A percentile compares a stretch with the other conserved stretches of the same genome.
Conservation (phyloP, 2,888 invertebrate species). For the Metalampra italica region DNA sequence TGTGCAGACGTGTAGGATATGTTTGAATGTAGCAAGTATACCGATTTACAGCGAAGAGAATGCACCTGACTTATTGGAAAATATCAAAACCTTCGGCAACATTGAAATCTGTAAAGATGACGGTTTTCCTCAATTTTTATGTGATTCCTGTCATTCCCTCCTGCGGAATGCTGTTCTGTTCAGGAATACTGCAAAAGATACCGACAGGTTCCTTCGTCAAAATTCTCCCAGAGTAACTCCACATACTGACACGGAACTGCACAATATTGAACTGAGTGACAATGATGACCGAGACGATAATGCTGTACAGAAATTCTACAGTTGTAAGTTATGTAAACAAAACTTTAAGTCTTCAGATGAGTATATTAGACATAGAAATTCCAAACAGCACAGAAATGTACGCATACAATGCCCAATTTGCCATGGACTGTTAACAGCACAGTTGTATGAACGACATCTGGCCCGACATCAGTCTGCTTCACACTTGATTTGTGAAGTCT, state of each 20-base stretch:
- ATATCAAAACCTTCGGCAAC: slow-evolving; percentile 37
- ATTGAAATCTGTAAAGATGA: slow-evolving; percentile 38
- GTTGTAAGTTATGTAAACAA: slow-evolving; percentile 22
- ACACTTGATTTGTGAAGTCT: slow-evolving; percentile 50
- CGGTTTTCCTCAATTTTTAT: slow-evolving; percentile 41
- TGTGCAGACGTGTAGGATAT: slow-evolving; percentile 42
- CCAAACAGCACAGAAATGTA: slow-evolving; percentile 28
- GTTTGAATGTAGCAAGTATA: slow-evolving; percentile 42
- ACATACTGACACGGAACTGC: too few relatives aligned
- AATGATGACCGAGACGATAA: not conserved
- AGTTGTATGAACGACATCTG: slow-evolving; percentile 38
- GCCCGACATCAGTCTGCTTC: slow-evolving; percentile 31
- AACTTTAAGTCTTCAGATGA: slow-evolving; percentile 21
- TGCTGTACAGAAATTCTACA: slow-evolving; percentile 1
- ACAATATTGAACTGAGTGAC: slow-evolving; percentile 1
- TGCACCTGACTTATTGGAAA: slow-evolving; percentile 33
- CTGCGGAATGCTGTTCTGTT: slow-evolving; percentile 42
- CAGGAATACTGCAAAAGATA: slow-evolving; percentile 39
- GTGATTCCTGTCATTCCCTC: slow-evolving; percentile 34
- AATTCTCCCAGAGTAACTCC: not conserved
- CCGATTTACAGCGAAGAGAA: slow-evolving; percentile 33
- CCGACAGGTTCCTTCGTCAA: slow-evolving; percentile 30
- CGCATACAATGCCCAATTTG: slow-evolving; percentile 31
- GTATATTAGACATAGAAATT: slow-evolving; percentile 27
- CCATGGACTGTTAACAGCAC: slow-evolving; percentile 28